A percentile compares a stretch with the other conserved stretches of the same genome.
phyloP scores from a whole-genome alignment of 2,113 vertebrate species.

The Platichthys flesus region DNA sequence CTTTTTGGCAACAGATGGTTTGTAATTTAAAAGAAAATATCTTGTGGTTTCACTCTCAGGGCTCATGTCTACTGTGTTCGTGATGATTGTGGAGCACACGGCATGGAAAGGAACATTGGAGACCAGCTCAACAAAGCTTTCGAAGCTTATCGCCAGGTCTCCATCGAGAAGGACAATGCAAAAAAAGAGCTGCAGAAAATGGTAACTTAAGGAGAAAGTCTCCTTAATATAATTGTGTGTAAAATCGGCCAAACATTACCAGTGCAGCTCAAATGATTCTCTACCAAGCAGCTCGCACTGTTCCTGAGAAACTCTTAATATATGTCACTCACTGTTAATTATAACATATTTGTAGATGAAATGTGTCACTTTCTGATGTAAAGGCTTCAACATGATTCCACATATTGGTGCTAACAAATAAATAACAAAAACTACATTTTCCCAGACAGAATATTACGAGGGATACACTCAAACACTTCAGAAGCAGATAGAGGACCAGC shows the following conservation, averaged over 20 bases:
- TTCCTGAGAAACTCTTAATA: not conserved
- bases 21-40: not conserved
- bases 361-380: not conserved
- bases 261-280: not conserved
- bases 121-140: slow-evolving; percentile 98
- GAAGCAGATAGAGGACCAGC: slow-evolving; percentile 91
- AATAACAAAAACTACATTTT: slow-evolving; percentile 57
- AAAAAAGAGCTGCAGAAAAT: slow-evolving; percentile 90
- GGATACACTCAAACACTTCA: slow-evolving; percentile 89
- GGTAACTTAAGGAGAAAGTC: slow-evolving; percentile 72
- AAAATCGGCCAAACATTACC: not conserved
- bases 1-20: no score
- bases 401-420: slow-evolving; percentile 4
- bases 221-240: no score
- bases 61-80: slow-evolving; percentile 84
- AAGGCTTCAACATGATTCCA: not conserved
- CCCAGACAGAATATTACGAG: slow-evolving; percentile 92
- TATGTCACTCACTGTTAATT: not conserved
- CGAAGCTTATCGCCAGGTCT: slow-evolving; percentile 94
- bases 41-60: slow-evolving; percentile 45
- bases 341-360: not conserved
- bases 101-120: slow-evolving; percentile 97
- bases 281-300: not conserved
- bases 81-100: slow-evolving; percentile 90
- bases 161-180: slow-evolving; percentile 92